These are phyloP conservation scores for Aphelenchoides besseyi DNA, from an alignment of 1,140 invertebrate species.

Conservation along the genomic window DNA sequence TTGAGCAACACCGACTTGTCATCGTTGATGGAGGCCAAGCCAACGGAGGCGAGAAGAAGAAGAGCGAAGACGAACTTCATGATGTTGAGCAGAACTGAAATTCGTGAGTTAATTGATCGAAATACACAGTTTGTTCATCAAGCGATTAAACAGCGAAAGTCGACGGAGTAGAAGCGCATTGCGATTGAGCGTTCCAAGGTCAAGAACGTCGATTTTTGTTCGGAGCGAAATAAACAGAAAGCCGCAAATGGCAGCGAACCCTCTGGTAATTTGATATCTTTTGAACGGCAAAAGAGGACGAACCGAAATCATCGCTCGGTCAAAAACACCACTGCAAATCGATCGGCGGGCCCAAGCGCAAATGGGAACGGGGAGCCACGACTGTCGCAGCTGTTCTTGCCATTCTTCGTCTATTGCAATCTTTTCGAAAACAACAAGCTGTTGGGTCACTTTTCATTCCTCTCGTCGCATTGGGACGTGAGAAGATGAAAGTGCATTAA, in stretches of 20 bases:
- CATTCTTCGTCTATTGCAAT: not conserved
- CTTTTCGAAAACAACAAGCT: not conserved
- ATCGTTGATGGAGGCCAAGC: conserved; percentile 1
- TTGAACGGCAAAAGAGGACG: not conserved
- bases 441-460: no score
- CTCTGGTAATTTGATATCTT: not conserved
- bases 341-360: not conserved
- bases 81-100: not conserved
- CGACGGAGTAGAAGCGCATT: no score
- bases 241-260: not conserved
- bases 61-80: conserved; percentile 5
- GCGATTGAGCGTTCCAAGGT: no score
- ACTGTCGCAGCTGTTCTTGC: not conserved
- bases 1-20: conserved; percentile 38
- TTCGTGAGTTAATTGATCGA: not conserved
- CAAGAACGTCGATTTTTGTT: no score
- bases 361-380: no score
- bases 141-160: no score
- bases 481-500: no score
- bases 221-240: no score
- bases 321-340: not conserved
- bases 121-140: no score
- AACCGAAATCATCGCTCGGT: not conserved
- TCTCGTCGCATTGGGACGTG: no score
- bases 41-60: not conserved